Evolutionary conservation across 2,113 vertebrate genomes (phyloP), one percentile per base, ranked within the genome.

Genomic region (Coptodon rendalli): DNA sequence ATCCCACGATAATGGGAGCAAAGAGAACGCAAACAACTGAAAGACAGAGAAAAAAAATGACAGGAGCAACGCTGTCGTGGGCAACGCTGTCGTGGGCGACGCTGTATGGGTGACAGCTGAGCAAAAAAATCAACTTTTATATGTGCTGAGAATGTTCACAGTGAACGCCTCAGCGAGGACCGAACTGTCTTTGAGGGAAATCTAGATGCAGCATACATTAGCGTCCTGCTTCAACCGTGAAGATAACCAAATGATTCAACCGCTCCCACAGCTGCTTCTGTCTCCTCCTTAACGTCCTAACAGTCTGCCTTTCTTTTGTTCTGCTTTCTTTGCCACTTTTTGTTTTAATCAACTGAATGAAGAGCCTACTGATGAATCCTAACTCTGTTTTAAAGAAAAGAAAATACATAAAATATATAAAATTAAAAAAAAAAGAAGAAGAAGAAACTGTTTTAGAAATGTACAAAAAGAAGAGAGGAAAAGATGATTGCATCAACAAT

Each of bases 1-100:
- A 93, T 97, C 98, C 93, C 98, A 97, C 7, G 95, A 96, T 91
- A 97, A 97, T 94, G 97, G 97, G 2, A 97, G 97, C 95, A 97
- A 97, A 96, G 95, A 96, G 97, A 97, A 96, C 94, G 97, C 95
- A 96, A 90, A 91, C 85, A 82, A 81, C 82, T 79, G 89, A 90
- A 56, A 92, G 79, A 90, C 81, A 92, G 78, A 85, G 82, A 89
- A 78, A 88, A 48, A 85, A 78, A 82, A 90, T 13, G 63, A 19
- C 79, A 71, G 91, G 82, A 89, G 90, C 68, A 88, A 90, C 66
- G 89, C 79, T 81, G 71, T 82, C 9, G 80, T 79, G 89, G 93
- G 89, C 57, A 87, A 83, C 56, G 81, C 91, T 83, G 45, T 63
- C 57, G 81, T 81, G 89, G 94, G 90, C 59, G 88, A 85, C 48